Percentiles rank a stretch among this genome's conserved stretches.
These are phyloP conservation scores for Muntiacus muntjak DNA, from an alignment of 2,113 vertebrate genomes.

Conservation along the genomic window DNA sequence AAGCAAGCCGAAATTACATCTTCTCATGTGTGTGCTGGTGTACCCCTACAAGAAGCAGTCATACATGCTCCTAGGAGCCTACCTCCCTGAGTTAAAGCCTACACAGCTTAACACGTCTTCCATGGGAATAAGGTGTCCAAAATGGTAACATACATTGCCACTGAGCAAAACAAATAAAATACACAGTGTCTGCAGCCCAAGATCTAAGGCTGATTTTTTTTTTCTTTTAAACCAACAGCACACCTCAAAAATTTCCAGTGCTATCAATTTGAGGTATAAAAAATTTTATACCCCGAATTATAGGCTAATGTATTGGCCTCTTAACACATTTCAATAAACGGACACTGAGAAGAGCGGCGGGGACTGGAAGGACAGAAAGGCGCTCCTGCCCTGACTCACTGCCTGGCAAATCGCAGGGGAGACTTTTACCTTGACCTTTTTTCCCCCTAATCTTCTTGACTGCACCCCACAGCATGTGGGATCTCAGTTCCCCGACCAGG, in stretches of 20 bases:
- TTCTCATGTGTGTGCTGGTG: fast-evolving
- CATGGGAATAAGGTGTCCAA: background rate
- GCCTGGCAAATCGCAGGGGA: fast-evolving
- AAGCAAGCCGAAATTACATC: background rate
- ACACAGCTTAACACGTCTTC: background rate
- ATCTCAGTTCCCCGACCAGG: background rate
- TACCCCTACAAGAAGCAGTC: background rate
- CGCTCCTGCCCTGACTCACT: fast-evolving
- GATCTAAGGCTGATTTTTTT: background rate
- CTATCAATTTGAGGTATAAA: background rate
- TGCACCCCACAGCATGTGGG: background rate
- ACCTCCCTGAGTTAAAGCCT: background rate
- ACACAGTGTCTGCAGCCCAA: background rate
- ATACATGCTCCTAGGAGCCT: fast-evolving
- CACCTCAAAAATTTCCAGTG: background rate
- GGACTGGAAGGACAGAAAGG: fast-evolving
- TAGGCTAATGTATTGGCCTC: background rate
- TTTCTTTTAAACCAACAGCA: background rate
- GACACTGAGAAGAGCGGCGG: background rate
- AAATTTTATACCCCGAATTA: background rate
- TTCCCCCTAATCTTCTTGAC: background rate
- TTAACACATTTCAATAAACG: background rate
- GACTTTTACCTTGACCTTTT: background rate
- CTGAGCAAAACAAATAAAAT: background rate
- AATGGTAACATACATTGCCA: fast-evolving